A percentile compares a stretch with the other conserved stretches of the same genome.
Evolutionary conservation across 2,113 vertebrate genomes (phyloP).

Genomic region (Addax nasomaculatus): DNA sequence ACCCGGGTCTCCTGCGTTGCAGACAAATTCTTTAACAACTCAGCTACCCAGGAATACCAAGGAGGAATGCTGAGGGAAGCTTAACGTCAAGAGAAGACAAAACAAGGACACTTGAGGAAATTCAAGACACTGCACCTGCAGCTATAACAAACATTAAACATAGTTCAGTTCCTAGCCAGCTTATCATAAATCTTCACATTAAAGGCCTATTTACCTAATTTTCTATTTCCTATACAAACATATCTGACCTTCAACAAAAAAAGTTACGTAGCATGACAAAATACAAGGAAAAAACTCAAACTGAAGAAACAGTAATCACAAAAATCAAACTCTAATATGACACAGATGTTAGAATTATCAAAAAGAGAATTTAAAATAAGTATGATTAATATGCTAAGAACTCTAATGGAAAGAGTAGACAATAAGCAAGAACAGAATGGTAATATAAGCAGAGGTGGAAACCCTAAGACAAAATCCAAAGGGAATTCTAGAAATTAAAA

Average conservation of each 20-base stretch:
- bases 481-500: not conserved
- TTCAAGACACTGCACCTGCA: not conserved
- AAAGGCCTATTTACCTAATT: not conserved
- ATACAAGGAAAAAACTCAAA: not conserved
- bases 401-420: not conserved
- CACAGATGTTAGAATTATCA: not conserved
- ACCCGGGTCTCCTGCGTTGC: not conserved
- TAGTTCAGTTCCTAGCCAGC: not conserved
- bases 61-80: not conserved
- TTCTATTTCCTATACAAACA: not conserved
- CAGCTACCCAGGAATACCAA: not conserved
- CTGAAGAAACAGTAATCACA: not conserved
- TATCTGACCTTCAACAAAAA: not conserved
- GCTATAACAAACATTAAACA: not conserved
- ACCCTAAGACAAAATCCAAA: not conserved
- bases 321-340: not conserved
- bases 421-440: not conserved
- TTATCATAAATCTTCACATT: not conserved
- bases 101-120: not conserved
- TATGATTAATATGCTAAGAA: not conserved
- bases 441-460: not conserved
- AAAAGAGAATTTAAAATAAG: not conserved
- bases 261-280: not conserved
- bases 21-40: not conserved
- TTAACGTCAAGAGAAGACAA: not conserved